Evolutionary conservation across 2,888 invertebrate species (phyloP).

Genomic region (Hypomecis punctinalis): DNA sequence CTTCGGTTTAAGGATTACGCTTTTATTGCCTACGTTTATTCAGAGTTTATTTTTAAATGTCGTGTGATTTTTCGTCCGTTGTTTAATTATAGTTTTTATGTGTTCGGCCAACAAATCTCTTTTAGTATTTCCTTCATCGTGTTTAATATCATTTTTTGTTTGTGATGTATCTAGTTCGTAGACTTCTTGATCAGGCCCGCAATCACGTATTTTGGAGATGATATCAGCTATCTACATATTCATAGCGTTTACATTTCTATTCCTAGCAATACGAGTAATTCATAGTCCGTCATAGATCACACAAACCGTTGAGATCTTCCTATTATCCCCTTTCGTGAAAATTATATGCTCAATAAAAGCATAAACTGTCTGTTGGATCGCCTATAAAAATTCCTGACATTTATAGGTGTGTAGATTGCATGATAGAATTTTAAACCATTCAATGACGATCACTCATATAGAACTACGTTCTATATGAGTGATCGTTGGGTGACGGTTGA

Average conservation of each 20-base stretch:
- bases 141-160: slow-evolving; percentile 27
- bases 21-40: slow-evolving; percentile 36
- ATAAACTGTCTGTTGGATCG: no score
- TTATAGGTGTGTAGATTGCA: no score
- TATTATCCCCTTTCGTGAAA: no score
- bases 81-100: slow-evolving; percentile 33
- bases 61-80: slow-evolving; percentile 30
- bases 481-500: no score
- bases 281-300: slow-evolving; percentile 17
- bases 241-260: no score
- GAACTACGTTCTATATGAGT: no score
- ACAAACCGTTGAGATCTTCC: no score
- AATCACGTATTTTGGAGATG: not conserved
- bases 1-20: slow-evolving; percentile 36
- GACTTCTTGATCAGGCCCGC: not conserved
- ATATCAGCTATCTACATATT: not conserved
- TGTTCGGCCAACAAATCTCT: slow-evolving; percentile 16
- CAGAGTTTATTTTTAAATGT: slow-evolving; percentile 39
- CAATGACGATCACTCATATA: no score
- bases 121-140: slow-evolving; percentile 16
- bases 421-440: no score
- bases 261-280: not conserved
- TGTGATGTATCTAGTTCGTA: not conserved
- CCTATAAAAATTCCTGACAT: no score
- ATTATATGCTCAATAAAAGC: no score